phyloP scores from a whole-genome alignment of 2,113 vertebrate genomes.

The Colinus virginianus region DNA sequence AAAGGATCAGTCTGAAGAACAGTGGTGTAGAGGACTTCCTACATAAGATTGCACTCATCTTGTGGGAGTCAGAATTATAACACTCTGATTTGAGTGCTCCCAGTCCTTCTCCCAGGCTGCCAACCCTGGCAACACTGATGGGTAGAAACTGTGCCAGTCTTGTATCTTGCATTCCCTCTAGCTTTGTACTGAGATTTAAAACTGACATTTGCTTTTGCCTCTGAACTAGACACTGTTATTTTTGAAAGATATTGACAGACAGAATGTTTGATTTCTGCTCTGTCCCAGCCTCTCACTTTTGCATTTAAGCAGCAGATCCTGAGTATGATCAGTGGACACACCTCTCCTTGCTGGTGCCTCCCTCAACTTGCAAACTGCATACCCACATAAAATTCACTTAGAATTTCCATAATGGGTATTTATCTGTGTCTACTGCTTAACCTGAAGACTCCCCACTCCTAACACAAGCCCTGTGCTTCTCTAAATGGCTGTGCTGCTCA shows the following conservation, averaged over 20 bases:
- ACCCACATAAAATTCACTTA: background rate
- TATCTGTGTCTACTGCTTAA: background rate
- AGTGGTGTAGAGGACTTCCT: background rate
- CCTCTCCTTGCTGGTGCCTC: background rate
- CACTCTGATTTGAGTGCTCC: background rate
- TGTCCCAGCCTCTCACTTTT: background rate
- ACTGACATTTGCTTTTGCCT: background rate
- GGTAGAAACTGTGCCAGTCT: background rate
- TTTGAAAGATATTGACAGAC: background rate
- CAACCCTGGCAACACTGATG: background rate
- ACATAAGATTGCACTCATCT: background rate
- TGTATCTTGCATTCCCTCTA: background rate
- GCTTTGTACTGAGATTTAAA: background rate
- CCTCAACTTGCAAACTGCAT: background rate
- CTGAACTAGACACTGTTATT: fast-evolving
- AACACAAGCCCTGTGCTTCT: background rate
- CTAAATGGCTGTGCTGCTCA: background rate
- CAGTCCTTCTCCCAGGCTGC: background rate
- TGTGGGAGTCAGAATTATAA: background rate
- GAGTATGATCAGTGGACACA: background rate
- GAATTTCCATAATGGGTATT: no score
- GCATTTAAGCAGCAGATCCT: background rate
- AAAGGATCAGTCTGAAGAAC: background rate
- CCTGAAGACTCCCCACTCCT: background rate
- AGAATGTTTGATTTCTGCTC: background rate